phyloP scores from a whole-genome alignment of 2,888 invertebrate genomes.

The Pristionchus entomophagus region DNA sequence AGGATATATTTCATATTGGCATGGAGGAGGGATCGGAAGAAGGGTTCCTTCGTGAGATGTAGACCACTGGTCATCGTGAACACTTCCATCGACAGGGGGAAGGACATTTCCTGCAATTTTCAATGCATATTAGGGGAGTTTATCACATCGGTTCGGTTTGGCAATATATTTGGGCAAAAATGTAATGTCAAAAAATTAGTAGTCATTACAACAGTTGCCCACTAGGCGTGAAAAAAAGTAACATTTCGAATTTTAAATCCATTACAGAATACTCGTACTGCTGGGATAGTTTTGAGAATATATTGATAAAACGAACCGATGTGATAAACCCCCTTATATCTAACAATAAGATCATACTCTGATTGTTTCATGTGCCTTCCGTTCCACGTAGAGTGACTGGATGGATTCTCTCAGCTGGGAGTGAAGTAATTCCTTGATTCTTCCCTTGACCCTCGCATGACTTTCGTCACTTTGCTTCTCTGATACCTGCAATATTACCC shows the following conservation, averaged over 20 bases:
- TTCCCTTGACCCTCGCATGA: constrained; percentile 63
- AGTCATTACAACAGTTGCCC: too few species aligned
- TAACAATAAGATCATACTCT: not conserved
- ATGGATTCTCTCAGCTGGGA: constrained; percentile 55
- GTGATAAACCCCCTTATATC: too few species aligned
- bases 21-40: constrained; percentile 69
- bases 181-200: too few species aligned
- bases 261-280: too few species aligned
- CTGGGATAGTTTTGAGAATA: too few species aligned
- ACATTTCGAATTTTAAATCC: too few species aligned
- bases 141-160: too few species aligned
- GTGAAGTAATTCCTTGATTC: constrained; percentile 70
- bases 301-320: too few species aligned
- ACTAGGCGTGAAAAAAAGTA: too few species aligned
- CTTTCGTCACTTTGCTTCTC: not conserved
- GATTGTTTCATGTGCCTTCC: not conserved
- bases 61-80: not conserved
- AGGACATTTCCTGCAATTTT: not conserved
- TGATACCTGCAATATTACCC: constrained; percentile 5
- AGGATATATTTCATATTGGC: constrained; percentile 53
- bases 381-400: not conserved
- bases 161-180: too few species aligned
- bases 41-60: constrained; percentile 60
- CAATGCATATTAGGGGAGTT: not conserved
- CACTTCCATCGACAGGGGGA: not conserved